These are phyloP conservation scores for Andrena chrysosceles DNA, from an alignment of 2,888 invertebrate genomes.

Conservation along the genomic window DNA sequence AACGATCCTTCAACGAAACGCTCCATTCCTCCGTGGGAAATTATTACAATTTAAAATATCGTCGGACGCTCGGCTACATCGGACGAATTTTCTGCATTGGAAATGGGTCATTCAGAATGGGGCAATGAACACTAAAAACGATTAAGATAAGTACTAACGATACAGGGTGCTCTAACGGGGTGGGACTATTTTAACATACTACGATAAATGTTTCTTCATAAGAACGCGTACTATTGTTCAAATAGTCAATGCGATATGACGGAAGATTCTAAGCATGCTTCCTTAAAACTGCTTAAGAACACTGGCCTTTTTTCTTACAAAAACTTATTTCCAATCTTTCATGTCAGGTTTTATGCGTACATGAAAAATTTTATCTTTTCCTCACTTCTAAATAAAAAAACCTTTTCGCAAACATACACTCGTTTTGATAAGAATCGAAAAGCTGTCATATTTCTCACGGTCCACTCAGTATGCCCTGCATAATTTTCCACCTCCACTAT, in stretches of 20 bases:
- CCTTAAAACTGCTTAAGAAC: too few relatives aligned
- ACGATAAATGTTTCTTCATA: too few relatives aligned
- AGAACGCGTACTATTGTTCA: too few relatives aligned
- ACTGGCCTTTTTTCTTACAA: too few relatives aligned
- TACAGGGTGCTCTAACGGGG: neutral
- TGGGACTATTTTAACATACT: too few relatives aligned
- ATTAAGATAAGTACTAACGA: neutral
- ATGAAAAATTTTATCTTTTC: too few relatives aligned
- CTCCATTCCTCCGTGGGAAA: neutral
- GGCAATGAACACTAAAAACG: neutral
- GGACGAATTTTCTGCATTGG: neutral
- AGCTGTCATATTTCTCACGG: neutral
- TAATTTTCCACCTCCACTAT: neutral
- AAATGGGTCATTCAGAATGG: neutral
- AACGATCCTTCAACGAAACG: slow-evolving; percentile 28
- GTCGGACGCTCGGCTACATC: neutral
- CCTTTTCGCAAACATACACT: too few relatives aligned
- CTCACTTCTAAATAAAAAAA: too few relatives aligned
- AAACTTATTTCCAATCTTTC: too few relatives aligned
- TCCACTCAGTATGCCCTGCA: neutral
- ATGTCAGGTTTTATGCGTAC: too few relatives aligned
- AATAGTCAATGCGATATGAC: too few relatives aligned
- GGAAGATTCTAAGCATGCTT: too few relatives aligned
- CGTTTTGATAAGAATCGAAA: neutral
- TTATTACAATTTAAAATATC: neutral